Base-by-base conservation (phyloP, 2,113 vertebrate species). In the Barnardius zonarius region DNA sequence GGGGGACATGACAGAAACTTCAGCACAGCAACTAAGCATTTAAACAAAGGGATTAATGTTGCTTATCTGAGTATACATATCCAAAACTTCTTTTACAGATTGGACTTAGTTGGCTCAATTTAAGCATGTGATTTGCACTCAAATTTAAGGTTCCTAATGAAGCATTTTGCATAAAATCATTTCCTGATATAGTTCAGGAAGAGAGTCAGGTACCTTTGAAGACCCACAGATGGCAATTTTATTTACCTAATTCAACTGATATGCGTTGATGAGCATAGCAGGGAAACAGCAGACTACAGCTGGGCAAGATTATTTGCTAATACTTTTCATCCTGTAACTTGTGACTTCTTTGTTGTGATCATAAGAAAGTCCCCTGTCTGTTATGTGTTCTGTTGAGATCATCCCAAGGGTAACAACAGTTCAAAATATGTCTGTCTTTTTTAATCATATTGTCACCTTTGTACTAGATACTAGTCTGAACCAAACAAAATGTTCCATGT, bases 391-490 rank as follows among this genome's bases (percentile, higher is more conserved):
- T 72, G 13, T 48, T 83, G 78, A 67, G 23, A 81, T 73, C 35
- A 83, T 84, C 78, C 68, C 86, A 86, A 83, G 77, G 27, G n/a
- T 48, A 78, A 57, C 44, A 95, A 49, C 43, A 72, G 24, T 78
- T 76, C 73, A 49, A 84, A 91, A 43, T 49, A 62, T 55, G 63
- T 39, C 33, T 39, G 46, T 86, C 49, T 44, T 84, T 85, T 91
- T 80, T 0, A 69, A 83, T 85, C 94, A 92, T 86, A 52, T 91
- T 44, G 37, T 63, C 68, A 92, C 72, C 77, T 93, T 92, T 93
- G 55, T 59, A 73, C 59, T 81, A 69, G 28, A 84, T 75, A 49
- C 33, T 73, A 33, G 73, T 17, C 23, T 79, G 59, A 85, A 76
- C 57, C 37, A 91, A 79, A 49, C 13, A 73, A 87, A 72, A 92